Evolutionary conservation across 2,113 vertebrate species (phyloP).

Genomic region (Lepisosteus osseus): DNA sequence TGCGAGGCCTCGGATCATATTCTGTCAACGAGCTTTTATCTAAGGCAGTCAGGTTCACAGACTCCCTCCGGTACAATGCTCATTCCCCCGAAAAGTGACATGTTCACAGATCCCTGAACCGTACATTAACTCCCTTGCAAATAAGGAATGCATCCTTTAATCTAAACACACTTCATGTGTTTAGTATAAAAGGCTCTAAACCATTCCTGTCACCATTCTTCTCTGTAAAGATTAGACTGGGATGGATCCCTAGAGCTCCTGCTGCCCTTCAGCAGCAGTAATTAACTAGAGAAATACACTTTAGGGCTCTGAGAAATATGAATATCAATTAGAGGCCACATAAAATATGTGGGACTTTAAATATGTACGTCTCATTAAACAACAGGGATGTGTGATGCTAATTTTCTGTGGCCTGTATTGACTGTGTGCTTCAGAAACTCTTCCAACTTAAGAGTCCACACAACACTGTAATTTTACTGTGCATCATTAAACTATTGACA

Average conservation of each 20-base stretch:
- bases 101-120: too few species aligned
- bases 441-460: not conserved
- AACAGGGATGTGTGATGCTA: not conserved
- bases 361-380: not conserved
- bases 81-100: too few species aligned
- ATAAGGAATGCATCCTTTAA: not conserved
- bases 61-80: too few species aligned
- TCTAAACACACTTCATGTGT: not conserved
- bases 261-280: slow-evolving; percentile 47
- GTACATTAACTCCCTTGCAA: too few species aligned
- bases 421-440: not conserved
- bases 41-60: too few species aligned
- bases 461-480: not conserved
- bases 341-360: not conserved
- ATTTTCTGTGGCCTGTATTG: not conserved
- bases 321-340: not conserved
- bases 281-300: slow-evolving; percentile 23
- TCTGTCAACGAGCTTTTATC: too few species aligned
- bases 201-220: not conserved
- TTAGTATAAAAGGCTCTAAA: not conserved
- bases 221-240: slow-evolving; percentile 40
- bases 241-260: slow-evolving; percentile 42
- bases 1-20: too few species aligned
- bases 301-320: slow-evolving; percentile 14
- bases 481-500: not conserved